Percentiles rank a stretch among this genome's conserved stretches.
Evolutionary conservation across 2,113 vertebrate species (phyloP).

Genomic region (Elachura formosa): DNA sequence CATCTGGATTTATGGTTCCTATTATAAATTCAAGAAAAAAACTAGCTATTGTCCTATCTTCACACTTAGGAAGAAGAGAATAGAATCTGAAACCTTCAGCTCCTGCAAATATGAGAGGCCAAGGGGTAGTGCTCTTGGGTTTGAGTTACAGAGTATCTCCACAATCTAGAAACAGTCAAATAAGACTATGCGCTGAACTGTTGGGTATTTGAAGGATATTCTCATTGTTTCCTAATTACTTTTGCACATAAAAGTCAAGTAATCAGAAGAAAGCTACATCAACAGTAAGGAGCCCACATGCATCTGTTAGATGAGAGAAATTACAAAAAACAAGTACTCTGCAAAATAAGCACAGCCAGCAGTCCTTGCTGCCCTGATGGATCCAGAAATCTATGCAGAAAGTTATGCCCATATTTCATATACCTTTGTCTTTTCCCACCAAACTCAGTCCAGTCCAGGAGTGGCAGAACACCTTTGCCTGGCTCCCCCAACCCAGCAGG

Average conservation of each 20-base stretch:
- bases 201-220: neutral
- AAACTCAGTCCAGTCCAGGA: neutral
- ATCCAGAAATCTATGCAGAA: neutral
- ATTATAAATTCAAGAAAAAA: neutral
- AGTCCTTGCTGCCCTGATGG: neutral
- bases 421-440: neutral
- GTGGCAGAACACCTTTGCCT: neutral
- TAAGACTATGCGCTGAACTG: neutral
- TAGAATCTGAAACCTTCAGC: neutral
- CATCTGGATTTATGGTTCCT: neutral
- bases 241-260: neutral
- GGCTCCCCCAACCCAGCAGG: too few species aligned
- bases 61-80: neutral
- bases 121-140: neutral
- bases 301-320: neutral
- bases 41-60: neutral
- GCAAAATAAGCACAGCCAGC: neutral
- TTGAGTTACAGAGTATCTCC: neutral
- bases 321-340: neutral
- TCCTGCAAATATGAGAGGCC: neutral
- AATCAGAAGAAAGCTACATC: neutral
- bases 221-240: neutral
- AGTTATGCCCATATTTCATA: neutral
- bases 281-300: fast-evolving
- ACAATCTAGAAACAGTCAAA: neutral